Base-by-base conservation (phyloP, 2,113 vertebrate species). In the Benitochromis conjunctus region DNA sequence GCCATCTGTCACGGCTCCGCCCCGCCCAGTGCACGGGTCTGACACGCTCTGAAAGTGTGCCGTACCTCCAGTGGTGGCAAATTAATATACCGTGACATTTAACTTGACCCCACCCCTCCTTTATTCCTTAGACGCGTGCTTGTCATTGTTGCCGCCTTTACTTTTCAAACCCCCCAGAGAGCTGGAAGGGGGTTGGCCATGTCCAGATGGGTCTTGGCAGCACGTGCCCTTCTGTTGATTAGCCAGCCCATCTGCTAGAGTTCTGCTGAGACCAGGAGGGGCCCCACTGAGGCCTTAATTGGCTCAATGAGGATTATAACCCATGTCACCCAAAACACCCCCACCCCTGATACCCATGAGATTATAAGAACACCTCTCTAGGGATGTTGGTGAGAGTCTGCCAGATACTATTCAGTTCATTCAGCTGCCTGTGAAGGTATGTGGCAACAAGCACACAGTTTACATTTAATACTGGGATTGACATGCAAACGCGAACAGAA, bases 261-360 rank as follows among this genome's bases (percentile, higher is more conserved):
- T 24, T 86, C 91, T 91, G 87, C 85, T 83, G 92, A 88, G 93
- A 94, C 84, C 78, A 71, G 86, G 77, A 90, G 88, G 62, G 91
- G 84, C 88, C 92, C 95, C 90, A 81, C 92, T 89, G 94, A 88
- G 94, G 74, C 84, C 81, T 82, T 96, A 96, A 96, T 95, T 94
- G 95, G 95, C 94, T 96, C 92, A 96, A 90, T 93, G 91, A 64
- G 91, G 95, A 95, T 97, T 95, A 95, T 83, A 93, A 84, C 60
- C 86, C 48, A 54, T 88, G 90, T 90, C 85, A 83, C 31, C 66
- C 79, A 54, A 80, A 85, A 82, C 57, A 84, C 62, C 83, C 88
- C 87, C 83, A 71, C 81, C 64, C 55, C 55, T 66, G 84, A 93
- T 64, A 91, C 88, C 86, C 89, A 83, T 53, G 86, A 85, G 92